These are phyloP conservation scores for Sebastes hopkinsi DNA, from an alignment of 2,797 vertebrate species.

Conservation along the genomic window DNA sequence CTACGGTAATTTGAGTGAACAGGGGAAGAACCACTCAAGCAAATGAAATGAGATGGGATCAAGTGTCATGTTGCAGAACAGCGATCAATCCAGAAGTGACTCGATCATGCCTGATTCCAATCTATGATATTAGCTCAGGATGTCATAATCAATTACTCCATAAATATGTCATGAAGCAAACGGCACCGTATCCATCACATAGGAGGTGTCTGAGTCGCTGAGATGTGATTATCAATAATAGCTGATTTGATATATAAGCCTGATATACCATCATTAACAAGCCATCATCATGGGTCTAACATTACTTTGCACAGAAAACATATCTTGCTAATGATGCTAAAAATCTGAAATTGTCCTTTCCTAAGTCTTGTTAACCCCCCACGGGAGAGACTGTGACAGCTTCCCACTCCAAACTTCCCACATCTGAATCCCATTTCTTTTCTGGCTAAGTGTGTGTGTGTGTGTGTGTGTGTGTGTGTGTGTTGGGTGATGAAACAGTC, in stretches of 20 bases:
- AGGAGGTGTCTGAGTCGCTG: neutral
- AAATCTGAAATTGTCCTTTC: neutral
- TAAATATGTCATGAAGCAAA: constrained; percentile 5
- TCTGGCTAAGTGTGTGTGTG: neutral
- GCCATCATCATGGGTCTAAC: neutral
- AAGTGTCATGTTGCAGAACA: neutral
- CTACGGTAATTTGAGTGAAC: neutral
- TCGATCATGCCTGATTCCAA: neutral
- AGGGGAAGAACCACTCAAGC: neutral
- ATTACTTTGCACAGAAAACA: neutral
- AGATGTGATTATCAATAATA: constrained; percentile 5
- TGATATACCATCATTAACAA: neutral
- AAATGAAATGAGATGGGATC: neutral
- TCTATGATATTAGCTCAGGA: constrained; percentile 4
- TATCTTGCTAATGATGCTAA: neutral
- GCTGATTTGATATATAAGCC: neutral
- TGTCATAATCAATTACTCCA: constrained; percentile 1
- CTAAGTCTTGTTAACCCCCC: neutral
- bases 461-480: neutral
- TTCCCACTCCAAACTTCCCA: neutral
- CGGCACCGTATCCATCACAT: neutral
- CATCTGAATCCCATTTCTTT: neutral
- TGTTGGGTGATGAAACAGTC: constrained; percentile 16
- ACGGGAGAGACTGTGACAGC: constrained; percentile 6
- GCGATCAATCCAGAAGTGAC: neutral